Evolutionary conservation across 1,140 invertebrate species (phyloP).

Genomic region (Formica selysi): DNA sequence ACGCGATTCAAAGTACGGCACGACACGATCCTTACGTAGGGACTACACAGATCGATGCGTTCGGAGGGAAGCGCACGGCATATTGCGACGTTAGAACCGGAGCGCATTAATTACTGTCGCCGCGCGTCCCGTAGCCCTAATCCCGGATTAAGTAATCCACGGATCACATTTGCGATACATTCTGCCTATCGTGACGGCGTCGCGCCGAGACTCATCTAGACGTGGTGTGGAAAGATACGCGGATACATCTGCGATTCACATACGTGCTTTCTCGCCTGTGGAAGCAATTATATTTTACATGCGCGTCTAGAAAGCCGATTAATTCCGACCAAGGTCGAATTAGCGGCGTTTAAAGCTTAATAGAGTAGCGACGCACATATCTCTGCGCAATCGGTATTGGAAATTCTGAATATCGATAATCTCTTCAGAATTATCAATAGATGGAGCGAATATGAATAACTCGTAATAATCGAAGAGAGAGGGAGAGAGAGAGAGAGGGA

Average conservation of each 20-base stretch:
- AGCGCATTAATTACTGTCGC: conserved; percentile 33
- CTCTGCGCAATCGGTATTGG: background rate
- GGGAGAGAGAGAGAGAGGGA: background rate
- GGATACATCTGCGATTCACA: background rate
- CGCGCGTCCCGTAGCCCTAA: background rate
- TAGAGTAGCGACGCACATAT: background rate
- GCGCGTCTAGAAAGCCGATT: background rate
- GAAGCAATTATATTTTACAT: background rate
- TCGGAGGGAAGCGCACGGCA: background rate
- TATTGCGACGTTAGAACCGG: background rate
- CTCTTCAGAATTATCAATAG: background rate
- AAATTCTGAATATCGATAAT: background rate
- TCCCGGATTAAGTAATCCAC: conserved; percentile 17
- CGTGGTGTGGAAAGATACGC: background rate
- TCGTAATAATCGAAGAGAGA: background rate
- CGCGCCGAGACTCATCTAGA: background rate
- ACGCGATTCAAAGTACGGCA: background rate
- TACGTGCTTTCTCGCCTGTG: background rate
- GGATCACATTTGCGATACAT: conserved; percentile 4
- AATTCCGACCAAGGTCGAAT: background rate
- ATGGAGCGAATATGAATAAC: background rate
- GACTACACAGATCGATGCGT: conserved; percentile 12
- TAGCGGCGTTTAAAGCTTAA: conserved; percentile 1
- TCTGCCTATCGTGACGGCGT: background rate
- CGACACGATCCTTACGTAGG: background rate